These are phyloP conservation scores for Nephrotoma flavescens DNA, from an alignment of 2,888 invertebrate species.

Conservation along the genomic window DNA sequence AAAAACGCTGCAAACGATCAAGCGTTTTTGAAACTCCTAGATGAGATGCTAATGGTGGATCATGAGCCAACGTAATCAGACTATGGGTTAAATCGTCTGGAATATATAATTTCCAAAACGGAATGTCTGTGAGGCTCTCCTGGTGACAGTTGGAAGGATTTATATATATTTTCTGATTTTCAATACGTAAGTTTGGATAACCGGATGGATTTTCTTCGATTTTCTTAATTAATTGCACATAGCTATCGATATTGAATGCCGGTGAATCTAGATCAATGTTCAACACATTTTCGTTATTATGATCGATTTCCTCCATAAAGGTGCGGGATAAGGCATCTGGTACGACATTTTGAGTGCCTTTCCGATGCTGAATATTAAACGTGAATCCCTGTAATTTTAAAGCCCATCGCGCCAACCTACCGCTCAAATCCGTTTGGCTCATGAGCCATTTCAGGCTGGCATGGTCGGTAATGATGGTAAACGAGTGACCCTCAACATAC, in stretches of 20 bases:
- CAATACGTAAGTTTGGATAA: too few species aligned
- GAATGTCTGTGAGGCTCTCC: background rate
- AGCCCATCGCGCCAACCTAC: constrained; percentile 1
- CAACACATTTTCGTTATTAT: background rate
- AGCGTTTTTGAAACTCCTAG: background rate
- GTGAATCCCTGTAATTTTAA: background rate
- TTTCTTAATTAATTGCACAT: background rate
- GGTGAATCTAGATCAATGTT: background rate
- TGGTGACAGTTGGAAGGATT: too few species aligned
- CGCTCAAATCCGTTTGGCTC: background rate
- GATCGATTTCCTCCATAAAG: background rate
- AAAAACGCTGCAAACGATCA: background rate
- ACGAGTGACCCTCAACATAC: background rate
- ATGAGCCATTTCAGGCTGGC: background rate
- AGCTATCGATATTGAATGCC: background rate
- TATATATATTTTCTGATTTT: too few species aligned
- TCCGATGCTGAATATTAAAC: background rate
- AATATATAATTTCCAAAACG: background rate
- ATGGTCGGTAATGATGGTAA: background rate
- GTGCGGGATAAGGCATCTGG: constrained; percentile 2
- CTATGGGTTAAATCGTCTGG: background rate
- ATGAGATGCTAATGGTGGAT: background rate
- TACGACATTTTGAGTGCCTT: constrained; percentile 3
- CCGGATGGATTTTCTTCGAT: too few species aligned
- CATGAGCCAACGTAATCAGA: background rate